Base-by-base conservation (phyloP, 2,113 vertebrate species). In the Chaetorhynchus papuensis region DNA sequence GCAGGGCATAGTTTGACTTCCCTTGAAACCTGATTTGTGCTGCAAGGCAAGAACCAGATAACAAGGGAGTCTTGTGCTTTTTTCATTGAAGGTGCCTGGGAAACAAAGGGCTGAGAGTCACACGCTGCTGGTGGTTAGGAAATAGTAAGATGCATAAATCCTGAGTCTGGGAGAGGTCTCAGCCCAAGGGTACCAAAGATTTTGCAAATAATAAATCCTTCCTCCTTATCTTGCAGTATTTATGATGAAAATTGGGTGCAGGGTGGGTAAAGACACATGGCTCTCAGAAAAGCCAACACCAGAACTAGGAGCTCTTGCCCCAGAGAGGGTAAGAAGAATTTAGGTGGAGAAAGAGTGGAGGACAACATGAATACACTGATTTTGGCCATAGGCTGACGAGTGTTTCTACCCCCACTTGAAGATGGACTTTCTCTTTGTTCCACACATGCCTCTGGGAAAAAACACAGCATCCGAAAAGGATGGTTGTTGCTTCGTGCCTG, bases 281-380 rank as follows among this genome's bases (percentile, higher is more conserved):
- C 17, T 69, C 31, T 21, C 19, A 53, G 49, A 60, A 68, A 93
- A 91, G 13, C 13, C 76, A 63, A 11, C 41, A 49, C 3, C 27
- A 84, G 30, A 41, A 44, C 5, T 11, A 47, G n/a, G 47, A 92
- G 7, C 8, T 74, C 6, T n/a, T 53, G 86, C 7, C 11, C n/a
- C n/a, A 30, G 76, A 21, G 5, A 44, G 0, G 8, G 22, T 39
- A 21, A 30, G 20, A 77, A 87, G 26, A 4, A 3, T 53, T 77
- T 37, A 47, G 35, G 15, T 71, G 65, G 13, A 41, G 52, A 49
- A 88, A 75, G 5, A 0, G 0, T n/a, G 39, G 30, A 66, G 37
- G 19, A 37, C 7, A 31, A 2, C 27, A 52, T 15, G 35, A 41
- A 16, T 16, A 37, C 5, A 22, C 2, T 0, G 4, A 10, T 47